Base-by-base conservation (phyloP, 2,888 invertebrate genomes). In the Ophioninae sp. region DNA sequence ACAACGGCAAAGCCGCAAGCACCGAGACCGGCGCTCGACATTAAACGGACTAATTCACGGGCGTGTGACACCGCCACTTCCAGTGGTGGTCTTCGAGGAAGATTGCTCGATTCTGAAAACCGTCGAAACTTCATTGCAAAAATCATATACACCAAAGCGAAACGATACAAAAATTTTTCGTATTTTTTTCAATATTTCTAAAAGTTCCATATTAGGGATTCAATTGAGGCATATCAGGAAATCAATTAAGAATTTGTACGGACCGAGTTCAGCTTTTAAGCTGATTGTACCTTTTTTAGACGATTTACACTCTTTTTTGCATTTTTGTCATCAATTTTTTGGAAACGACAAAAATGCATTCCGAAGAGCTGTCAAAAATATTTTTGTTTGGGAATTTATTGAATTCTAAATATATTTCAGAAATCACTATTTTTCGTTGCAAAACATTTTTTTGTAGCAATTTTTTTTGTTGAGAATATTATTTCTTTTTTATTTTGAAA, bases 1-100 rank as follows among this genome's bases (percentile, higher is more conserved):
- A 98, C 96, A 94, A 97, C 97, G 90, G 98, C 97, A 94, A 99
- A 99, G 93, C 98, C 99, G 95, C 98, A 98, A 83, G 98, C 96
- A 91, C 98, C 98, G 87, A 99, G 95, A 84, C 97, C 97, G 87
- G 96, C 95, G 91, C 96, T 96, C 87, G 98, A 96, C 98, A 99
- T 98, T 91, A 98, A 95, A 87, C 96, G 96, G 91, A 98, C 95
- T 90, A 99, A 95, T 93, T 97, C 96, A 90, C 96, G 96, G 86
- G 98, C 97, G 93, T 99, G 99, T 87, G 97, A 96, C 93, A 97
- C 96, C 91, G 98, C 97, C 91, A 98, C 96, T 94, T 99, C 99
- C 91, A 99, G 95, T 41, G 99, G 98, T 69, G 99, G 98, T 90
- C 97, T 96, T 93, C 97, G 96, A 86, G 97, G 96, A 94, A 97